Conservation (phyloP, 2,888 invertebrate species). For the Trichopoda pennipes region DNA sequence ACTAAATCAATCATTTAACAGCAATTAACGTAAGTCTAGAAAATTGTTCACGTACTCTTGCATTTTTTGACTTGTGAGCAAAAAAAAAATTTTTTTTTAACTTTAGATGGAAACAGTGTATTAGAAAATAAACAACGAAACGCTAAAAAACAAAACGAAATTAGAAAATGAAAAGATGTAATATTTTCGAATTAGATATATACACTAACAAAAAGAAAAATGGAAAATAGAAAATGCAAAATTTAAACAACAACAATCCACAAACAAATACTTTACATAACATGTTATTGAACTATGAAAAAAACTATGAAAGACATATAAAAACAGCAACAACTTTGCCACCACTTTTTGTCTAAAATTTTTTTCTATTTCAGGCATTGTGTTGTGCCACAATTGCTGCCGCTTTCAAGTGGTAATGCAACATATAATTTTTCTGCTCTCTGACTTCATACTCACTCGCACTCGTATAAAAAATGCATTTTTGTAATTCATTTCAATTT, state of each 20-base stretch:
- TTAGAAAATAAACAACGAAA: slow-evolving; percentile 6
- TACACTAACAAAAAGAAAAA: slow-evolving; percentile 67
- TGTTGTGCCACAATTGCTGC: slow-evolving; percentile 49
- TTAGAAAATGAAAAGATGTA: slow-evolving; percentile 66
- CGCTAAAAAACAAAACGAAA: slow-evolving; percentile 56
- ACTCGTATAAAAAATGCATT: slow-evolving; percentile 51
- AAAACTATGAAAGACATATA: slow-evolving; percentile 53
- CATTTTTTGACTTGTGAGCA: no score
- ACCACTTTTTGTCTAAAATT: slow-evolving; percentile 54
- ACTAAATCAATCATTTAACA: no score
- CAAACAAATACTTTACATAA: slow-evolving; percentile 78
- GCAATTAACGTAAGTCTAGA: no score
- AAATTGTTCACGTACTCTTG: no score
- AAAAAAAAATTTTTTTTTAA: no score
- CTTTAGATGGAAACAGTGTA: slow-evolving; percentile 21
- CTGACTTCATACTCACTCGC: slow-evolving; percentile 45
- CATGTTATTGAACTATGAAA: slow-evolving; percentile 79
- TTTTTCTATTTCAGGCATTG: slow-evolving; percentile 55
- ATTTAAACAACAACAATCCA: slow-evolving; percentile 13
- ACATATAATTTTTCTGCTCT: slow-evolving; percentile 45
- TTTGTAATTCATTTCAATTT: slow-evolving; percentile 57
- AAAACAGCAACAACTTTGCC: slow-evolving; percentile 65
- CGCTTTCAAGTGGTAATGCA: slow-evolving; percentile 52
- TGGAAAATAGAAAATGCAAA: slow-evolving; percentile 3
- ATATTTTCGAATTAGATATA: slow-evolving; percentile 69